phyloP scores from a whole-genome alignment of 1,140 invertebrate genomes.

The Lanistes nyassanus region DNA sequence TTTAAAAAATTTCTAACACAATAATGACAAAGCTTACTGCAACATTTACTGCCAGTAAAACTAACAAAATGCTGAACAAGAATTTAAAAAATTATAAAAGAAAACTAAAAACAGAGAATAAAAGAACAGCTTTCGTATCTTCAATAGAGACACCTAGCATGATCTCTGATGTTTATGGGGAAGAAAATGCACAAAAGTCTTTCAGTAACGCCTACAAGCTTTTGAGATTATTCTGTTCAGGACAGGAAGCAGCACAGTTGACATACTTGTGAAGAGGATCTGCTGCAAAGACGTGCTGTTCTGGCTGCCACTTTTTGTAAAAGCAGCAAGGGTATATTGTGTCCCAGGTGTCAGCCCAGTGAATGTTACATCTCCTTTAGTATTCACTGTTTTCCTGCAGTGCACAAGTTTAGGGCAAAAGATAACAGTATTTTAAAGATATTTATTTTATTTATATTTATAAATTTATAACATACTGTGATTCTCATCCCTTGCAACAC shows the following conservation, averaged over 20 bases:
- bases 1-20: too few relatives aligned
- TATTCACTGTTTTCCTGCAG: constrained; percentile 8
- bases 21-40: too few relatives aligned
- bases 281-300: constrained; percentile 5
- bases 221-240: not conserved
- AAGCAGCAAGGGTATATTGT: constrained; percentile 20
- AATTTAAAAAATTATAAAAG: too few relatives aligned
- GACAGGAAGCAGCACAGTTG: not conserved
- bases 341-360: constrained; percentile 19
- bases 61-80: too few relatives aligned
- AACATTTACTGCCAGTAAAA: not conserved
- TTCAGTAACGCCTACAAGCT: not conserved
- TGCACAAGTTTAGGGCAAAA: not conserved
- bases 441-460: too few relatives aligned
- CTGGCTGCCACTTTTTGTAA: constrained; percentile 27
- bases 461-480: too few relatives aligned
- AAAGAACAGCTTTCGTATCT: not conserved
- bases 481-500: too few relatives aligned
- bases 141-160: not conserved
- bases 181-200: not conserved
- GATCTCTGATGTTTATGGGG: not conserved
- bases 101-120: not conserved
- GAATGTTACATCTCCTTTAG: constrained; percentile 18
- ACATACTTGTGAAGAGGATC: constrained; percentile 32
- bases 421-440: too few relatives aligned